A percentile compares a stretch with the other conserved stretches of the same genome.
Conservation (phyloP, 2,113 vertebrate genomes). For the Ailurus styani region DNA sequence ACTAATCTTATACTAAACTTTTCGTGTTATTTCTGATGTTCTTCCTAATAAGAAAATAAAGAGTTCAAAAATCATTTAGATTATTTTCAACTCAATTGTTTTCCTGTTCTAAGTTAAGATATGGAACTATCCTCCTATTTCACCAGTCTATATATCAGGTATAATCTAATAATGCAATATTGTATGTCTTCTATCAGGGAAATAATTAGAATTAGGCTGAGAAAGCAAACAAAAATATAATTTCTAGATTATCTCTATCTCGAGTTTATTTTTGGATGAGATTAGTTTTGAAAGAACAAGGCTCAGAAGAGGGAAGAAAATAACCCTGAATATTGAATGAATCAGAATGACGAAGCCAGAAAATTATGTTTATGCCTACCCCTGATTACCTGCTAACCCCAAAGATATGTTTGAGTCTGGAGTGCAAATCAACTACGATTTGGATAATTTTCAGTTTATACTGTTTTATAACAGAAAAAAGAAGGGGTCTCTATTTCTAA, state of each 20-base stretch:
- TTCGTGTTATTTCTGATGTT: background rate
- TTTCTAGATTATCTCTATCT: constrained; percentile 52
- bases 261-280: constrained; percentile 24
- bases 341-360: constrained; percentile 51
- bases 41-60: background rate
- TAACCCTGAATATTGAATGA: constrained; percentile 69
- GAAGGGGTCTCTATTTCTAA: constrained; percentile 51
- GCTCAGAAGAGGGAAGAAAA: constrained; percentile 17
- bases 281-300: constrained; percentile 67
- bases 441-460: constrained; percentile 57
- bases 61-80: background rate
- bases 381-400: constrained; percentile 41
- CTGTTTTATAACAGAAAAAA: constrained; percentile 23
- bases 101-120: constrained; percentile 19
- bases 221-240: constrained; percentile 27
- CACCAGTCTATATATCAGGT: background rate
- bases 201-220: constrained; percentile 43
- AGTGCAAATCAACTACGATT: constrained; percentile 75
- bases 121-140: constrained; percentile 26
- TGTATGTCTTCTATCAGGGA: background rate
- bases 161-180: background rate
- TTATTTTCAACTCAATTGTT: background rate
- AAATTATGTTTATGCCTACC: constrained; percentile 69
- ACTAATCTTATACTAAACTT: background rate
- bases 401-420: constrained; percentile 47